Percentiles rank a stretch among this genome's conserved stretches.
phyloP scores from a whole-genome alignment of 1,140 invertebrate genomes.

The Panagrolaimus sp. region DNA sequence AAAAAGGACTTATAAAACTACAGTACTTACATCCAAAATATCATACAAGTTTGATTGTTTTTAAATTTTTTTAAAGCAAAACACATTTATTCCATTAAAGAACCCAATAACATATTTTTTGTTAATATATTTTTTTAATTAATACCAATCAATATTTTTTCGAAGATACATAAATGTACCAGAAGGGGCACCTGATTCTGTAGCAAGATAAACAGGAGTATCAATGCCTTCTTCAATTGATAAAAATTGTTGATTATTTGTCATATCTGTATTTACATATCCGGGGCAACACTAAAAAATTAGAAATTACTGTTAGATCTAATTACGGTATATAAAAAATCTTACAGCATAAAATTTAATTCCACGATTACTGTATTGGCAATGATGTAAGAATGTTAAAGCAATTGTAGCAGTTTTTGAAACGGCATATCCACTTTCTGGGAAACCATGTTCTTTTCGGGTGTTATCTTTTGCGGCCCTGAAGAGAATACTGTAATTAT shows the following conservation, averaged over 20 bases:
- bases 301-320: neutral
- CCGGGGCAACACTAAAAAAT: constrained; percentile 60
- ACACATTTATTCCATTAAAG: too few relatives aligned
- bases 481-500: constrained; percentile 29
- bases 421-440: constrained; percentile 64
- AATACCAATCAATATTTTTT: constrained; percentile 9
- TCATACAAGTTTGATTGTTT: too few relatives aligned
- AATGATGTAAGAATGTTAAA: constrained; percentile 35
- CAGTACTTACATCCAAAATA: too few relatives aligned
- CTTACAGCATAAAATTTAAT: constrained; percentile 48
- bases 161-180: neutral
- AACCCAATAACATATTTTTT: too few relatives aligned
- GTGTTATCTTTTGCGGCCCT: constrained; percentile 65
- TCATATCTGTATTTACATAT: constrained; percentile 73
- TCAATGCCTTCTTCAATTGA: constrained; percentile 67
- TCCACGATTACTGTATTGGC: constrained; percentile 24
- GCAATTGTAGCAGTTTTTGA: constrained; percentile 65
- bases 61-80: too few relatives aligned
- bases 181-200: constrained; percentile 21
- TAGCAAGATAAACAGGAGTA: constrained; percentile 47
- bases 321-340: neutral
- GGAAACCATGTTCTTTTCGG: constrained; percentile 65
- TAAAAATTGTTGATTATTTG: constrained; percentile 67
- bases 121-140: neutral
- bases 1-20: too few relatives aligned